A percentile compares a stretch with the other conserved stretches of the same genome.
Evolutionary conservation across 2,888 invertebrate species (phyloP).

Genomic region (Mechanitis messenoides): DNA sequence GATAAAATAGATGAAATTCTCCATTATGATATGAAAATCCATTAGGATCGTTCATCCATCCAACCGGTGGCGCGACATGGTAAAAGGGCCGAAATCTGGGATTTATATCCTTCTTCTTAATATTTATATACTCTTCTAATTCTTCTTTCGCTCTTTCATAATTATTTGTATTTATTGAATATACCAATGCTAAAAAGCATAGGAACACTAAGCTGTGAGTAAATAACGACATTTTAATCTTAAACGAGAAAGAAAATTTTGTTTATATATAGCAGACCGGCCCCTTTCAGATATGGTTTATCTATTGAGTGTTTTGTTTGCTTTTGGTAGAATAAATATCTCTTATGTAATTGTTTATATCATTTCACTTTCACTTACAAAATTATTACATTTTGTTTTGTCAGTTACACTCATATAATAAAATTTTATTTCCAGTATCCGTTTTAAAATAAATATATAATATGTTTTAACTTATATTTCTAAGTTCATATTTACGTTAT

Average conservation of each 20-base stretch:
- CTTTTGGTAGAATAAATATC: neutral
- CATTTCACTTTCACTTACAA: too few species aligned
- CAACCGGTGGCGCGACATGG: constrained; percentile 62
- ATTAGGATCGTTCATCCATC: constrained; percentile 78
- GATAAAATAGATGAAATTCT: constrained; percentile 74
- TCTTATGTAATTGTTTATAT: too few species aligned
- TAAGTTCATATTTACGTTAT: too few species aligned
- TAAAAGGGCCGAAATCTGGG: constrained; percentile 56
- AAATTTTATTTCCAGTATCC: neutral
- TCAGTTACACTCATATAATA: neutral
- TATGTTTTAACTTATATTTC: too few species aligned
- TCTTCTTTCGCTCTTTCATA: constrained; percentile 34
- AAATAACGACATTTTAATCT: constrained; percentile 13
- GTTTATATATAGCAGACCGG: constrained; percentile 17
- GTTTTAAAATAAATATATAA: too few species aligned
- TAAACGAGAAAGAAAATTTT: neutral
- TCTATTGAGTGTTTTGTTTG: constrained; percentile 29
- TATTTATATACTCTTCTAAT: constrained; percentile 56
- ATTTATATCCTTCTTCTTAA: constrained; percentile 50
- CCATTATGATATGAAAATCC: constrained; percentile 72
- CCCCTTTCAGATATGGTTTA: constrained; percentile 12
- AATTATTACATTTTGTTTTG: neutral
- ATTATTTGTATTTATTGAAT: constrained; percentile 30
- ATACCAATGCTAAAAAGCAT: constrained; percentile 32
- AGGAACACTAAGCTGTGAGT: constrained; percentile 29